Evolutionary conservation across 2,888 invertebrate species (phyloP), one percentile per base, ranked within the genome.

Genomic region (Idaea straminata): DNA sequence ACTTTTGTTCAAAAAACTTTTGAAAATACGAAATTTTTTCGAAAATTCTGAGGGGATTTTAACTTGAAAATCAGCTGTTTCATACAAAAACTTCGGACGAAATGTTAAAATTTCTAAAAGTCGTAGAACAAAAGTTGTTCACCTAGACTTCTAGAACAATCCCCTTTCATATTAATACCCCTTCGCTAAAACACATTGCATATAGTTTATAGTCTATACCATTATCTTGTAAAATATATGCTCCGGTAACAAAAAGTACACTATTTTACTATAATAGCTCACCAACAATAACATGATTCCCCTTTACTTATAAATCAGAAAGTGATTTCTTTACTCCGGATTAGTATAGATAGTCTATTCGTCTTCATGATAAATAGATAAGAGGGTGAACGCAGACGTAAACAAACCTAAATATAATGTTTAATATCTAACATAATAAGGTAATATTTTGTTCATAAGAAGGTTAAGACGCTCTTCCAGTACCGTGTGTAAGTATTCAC

Each of bases 351-450:
- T 65, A 67, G 65, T 65, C 66, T 69, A 67, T 70, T 64, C 63
- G 67, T 72, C 70, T 72, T 70, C 63, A 15, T 72, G 69, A 70
- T 69, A 65, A 72, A 70, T 72, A 69, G 68, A 66, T 58, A 34
- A 47, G 16, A 64, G 72, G 66, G 68, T 65, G 63, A 65, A 65
- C 67, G 64, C 59, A 67, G 69, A 70, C 66, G 65, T 58, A 67
- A 70, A 67, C 69, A 65, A 69, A 68, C 63, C 66, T 62, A 47
- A 36, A 35, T 36, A 60, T 59, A 64, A 34, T 61, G 6, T 61
- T 64, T 57, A 57, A 57, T 35, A 64, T 25, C 25, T 25, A 59
- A 59, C 15, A 16, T 59, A 59, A 34, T 34, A 59, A 25, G 16
- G 59, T 59, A 59, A 59, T 59, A 59, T 59, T 59, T 59, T 34